Conservation (phyloP, 2,888 invertebrate genomes). For the Scaeva pyrastri region DNA sequence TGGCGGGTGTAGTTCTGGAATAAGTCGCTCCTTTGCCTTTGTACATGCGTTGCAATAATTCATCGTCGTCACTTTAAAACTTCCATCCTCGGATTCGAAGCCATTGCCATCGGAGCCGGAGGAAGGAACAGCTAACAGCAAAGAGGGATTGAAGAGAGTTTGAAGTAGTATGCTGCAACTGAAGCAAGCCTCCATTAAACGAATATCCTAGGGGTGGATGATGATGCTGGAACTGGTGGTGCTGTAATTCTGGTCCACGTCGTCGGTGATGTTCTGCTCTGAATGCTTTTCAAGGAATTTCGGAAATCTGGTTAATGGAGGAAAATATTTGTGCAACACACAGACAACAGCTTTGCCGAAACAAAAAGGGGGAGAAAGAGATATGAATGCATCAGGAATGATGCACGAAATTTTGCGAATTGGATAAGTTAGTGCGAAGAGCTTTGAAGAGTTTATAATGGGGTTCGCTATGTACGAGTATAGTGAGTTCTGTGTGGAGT, state of each 20-base stretch:
- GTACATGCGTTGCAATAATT: constrained; percentile 53
- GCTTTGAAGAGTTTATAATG: constrained; percentile 65
- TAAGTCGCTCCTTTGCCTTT: background rate
- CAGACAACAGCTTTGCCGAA: constrained; percentile 49
- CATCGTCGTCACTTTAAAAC: constrained; percentile 69
- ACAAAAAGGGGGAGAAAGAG: constrained; percentile 4
- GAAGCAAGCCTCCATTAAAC: constrained; percentile 20
- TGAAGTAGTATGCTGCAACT: constrained; percentile 41
- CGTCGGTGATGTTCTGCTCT: constrained; percentile 2
- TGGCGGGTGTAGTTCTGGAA: background rate
- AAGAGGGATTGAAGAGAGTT: constrained; percentile 1
- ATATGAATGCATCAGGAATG: constrained; percentile 54
- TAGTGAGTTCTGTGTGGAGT: background rate
- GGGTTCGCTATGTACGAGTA: background rate
- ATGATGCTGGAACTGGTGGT: background rate
- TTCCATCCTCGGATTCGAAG: constrained; percentile 10
- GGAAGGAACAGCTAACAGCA: background rate
- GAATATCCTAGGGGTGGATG: constrained; percentile 14
- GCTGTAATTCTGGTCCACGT: constrained; percentile 33
- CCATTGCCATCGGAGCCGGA: background rate
- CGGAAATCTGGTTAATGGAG: constrained; percentile 70
- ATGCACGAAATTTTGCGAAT: constrained; percentile 62
- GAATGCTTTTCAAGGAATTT: constrained; percentile 55
- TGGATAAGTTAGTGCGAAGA: constrained; percentile 69
- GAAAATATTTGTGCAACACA: constrained; percentile 70